Percentiles rank a stretch among this genome's conserved stretches.
Evolutionary conservation across 2,797 vertebrate species (phyloP).

Genomic region (Poeciliopsis turneri): DNA sequence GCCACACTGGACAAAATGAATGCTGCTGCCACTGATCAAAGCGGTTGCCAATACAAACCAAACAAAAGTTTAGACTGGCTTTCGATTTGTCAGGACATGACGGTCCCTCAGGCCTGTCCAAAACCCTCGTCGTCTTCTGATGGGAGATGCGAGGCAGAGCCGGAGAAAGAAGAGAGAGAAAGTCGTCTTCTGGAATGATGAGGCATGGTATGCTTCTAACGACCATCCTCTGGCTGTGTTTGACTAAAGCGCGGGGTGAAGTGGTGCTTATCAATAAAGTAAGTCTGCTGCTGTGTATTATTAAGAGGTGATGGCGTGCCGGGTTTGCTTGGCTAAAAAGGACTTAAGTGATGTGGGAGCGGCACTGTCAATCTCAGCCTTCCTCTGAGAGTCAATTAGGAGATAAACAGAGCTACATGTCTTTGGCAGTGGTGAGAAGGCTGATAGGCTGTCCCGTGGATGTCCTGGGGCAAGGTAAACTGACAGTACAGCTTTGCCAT

Average conservation of each 20-base stretch:
- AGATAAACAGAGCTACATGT: conserved; percentile 85
- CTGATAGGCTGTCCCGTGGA: conserved; percentile 79
- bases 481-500: conserved; percentile 74
- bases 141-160: conserved; percentile 51
- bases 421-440: conserved; percentile 77
- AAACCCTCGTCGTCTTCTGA: conserved; percentile 41
- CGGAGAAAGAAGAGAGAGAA: conserved; percentile 38
- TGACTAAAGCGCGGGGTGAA: conserved; percentile 54
- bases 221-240: conserved; percentile 51
- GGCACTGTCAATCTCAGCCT: conserved; percentile 80
- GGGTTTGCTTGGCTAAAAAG: conserved; percentile 76
- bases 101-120: conserved; percentile 36
- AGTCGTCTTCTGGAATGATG: conserved; percentile 60
- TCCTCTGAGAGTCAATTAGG: conserved; percentile 89
- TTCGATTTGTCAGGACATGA: conserved; percentile 50
- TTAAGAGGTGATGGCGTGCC: conserved; percentile 75
- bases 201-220: conserved; percentile 55
- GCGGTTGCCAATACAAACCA: conserved; percentile 42
- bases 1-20: conserved; percentile 58
- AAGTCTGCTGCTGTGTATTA: conserved; percentile 75
- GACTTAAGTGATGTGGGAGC: conserved; percentile 78
- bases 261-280: conserved; percentile 75
- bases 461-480: conserved; percentile 87
- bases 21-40: conserved; percentile 52
- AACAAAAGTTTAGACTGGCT: conserved; percentile 46